phyloP scores from a whole-genome alignment of 2,113 vertebrate species.

The Ctenomys sociabilis region DNA sequence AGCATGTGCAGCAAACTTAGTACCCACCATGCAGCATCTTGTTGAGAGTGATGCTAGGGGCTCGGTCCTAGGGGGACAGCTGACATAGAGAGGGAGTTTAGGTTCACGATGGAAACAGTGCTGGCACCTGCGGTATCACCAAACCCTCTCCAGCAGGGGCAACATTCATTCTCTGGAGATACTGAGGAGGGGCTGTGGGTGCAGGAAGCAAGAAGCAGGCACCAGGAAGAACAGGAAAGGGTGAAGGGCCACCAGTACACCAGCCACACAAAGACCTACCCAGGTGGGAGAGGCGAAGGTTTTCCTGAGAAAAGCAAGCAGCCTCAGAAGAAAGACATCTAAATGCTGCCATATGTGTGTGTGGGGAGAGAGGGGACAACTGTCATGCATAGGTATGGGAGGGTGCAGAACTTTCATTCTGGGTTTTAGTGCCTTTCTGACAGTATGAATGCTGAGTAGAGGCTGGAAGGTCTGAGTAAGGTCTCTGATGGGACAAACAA shows the following conservation, averaged over 20 bases:
- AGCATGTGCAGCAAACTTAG: not conserved
- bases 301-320: not conserved
- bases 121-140: rapidly evolving
- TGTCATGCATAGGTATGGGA: not conserved
- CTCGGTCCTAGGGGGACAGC: not conserved
- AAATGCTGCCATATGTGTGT: not conserved
- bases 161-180: not conserved
- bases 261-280: not conserved
- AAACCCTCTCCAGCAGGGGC: not conserved
- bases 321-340: not conserved
- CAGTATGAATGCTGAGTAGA: not conserved
- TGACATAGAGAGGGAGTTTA: not conserved
- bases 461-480: not conserved
- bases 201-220: not conserved
- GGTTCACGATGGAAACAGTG: not conserved
- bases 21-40: not conserved
- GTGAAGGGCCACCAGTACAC: not conserved
- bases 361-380: not conserved
- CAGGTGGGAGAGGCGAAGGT: not conserved
- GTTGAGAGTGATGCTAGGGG: not conserved
- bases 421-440: not conserved
- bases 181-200: not conserved
- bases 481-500: not conserved
- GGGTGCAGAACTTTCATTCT: not conserved
- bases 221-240: not conserved